Conservation (phyloP, 2,888 invertebrate species). For the Drosophila antonietae region DNA sequence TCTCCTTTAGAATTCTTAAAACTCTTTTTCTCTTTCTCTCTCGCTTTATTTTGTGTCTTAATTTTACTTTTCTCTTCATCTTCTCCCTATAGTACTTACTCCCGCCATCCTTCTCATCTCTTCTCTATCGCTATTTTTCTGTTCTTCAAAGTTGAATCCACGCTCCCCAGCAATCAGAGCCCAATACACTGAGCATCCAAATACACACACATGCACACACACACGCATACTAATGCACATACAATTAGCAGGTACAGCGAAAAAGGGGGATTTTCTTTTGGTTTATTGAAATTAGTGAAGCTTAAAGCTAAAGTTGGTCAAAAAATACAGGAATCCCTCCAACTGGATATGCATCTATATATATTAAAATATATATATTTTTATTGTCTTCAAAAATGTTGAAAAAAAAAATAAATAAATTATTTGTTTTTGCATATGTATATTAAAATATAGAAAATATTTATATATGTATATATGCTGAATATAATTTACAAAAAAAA, state of each 20-base stretch:
- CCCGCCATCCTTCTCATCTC: background rate
- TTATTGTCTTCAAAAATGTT: background rate
- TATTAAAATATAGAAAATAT: slow-evolving; percentile 13
- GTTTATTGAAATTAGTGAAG: slow-evolving; percentile 4
- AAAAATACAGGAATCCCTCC: slow-evolving; percentile 1
- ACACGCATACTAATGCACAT: background rate
- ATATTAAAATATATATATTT: background rate
- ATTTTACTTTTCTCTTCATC: too few relatives aligned
- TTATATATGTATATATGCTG: slow-evolving; percentile 14
- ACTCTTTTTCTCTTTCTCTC: background rate
- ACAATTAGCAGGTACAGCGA: background rate
- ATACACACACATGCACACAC: background rate
- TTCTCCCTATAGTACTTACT: background rate
- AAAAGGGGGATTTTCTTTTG: background rate
- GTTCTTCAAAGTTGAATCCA: too few relatives aligned
- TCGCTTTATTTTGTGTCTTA: background rate
- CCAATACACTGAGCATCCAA: background rate
- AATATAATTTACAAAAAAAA: slow-evolving; percentile 19
- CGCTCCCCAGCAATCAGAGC: background rate
- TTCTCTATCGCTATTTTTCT: background rate
- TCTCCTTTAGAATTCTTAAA: too few relatives aligned
- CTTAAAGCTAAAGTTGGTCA: background rate
- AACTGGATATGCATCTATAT: background rate
- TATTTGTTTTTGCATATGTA: background rate
- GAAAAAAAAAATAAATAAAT: background rate